Conservation (phyloP, 2,797 vertebrate genomes). For the Ptychadena robeensis region DNA sequence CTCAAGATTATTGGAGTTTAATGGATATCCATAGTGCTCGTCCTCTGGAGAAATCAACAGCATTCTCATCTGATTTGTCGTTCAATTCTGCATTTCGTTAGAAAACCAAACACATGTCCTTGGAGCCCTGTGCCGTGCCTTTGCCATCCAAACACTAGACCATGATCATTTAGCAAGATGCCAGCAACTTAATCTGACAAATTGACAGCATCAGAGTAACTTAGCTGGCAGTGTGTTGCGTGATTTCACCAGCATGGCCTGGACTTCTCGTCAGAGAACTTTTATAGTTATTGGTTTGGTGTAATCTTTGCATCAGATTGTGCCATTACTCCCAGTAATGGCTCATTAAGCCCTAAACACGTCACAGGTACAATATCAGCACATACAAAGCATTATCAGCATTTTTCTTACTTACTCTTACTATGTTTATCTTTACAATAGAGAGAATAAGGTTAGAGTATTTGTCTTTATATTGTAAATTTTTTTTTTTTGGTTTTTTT, state of each 20-base stretch:
- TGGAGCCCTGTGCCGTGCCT: conserved; percentile 43
- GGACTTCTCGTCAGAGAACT: conserved; percentile 5
- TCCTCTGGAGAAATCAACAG: conserved; percentile 57
- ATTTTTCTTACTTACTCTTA: too few relatives aligned
- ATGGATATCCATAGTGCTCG: conserved; percentile 47
- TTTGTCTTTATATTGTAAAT: too few relatives aligned
- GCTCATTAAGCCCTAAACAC: neutral
- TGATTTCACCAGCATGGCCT: conserved; percentile 38
- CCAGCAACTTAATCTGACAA: conserved; percentile 62
- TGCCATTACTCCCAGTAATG: neutral
- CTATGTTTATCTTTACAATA: too few relatives aligned
- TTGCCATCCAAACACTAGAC: conserved; percentile 58
- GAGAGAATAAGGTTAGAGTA: too few relatives aligned
- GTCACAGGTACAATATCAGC: neutral
- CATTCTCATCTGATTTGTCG: conserved; percentile 43
- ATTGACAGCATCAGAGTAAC: conserved; percentile 52
- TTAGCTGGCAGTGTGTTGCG: conserved; percentile 46
- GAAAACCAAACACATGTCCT: conserved; percentile 59
- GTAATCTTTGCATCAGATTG: neutral
- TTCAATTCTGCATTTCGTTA: conserved; percentile 51
- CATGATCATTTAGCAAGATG: conserved; percentile 59
- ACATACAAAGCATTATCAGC: too few relatives aligned
- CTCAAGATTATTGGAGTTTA: conserved; percentile 55
- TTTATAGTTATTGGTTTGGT: conserved; percentile 1
- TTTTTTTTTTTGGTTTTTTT: too few relatives aligned